phyloP scores from a whole-genome alignment of 2,888 invertebrate species.

The Fragum fragum region DNA sequence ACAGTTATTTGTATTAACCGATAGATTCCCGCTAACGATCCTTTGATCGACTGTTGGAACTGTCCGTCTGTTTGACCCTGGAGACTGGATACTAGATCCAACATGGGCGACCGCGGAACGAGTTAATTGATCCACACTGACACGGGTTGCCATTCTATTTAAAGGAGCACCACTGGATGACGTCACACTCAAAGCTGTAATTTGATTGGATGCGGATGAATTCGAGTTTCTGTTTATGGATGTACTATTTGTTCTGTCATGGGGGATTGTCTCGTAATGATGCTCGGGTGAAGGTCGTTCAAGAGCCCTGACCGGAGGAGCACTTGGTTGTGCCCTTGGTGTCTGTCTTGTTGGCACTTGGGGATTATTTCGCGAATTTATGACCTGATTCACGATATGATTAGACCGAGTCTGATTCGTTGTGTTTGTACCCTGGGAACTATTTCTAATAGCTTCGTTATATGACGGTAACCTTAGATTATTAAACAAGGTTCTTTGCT shows the following conservation, averaged over 20 bases:
- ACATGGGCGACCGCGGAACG: not conserved
- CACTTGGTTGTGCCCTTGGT: not conserved
- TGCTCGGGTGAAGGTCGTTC: constrained; percentile 6
- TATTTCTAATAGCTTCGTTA: constrained; percentile 48
- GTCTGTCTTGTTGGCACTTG: not conserved
- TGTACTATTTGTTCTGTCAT: constrained; percentile 26
- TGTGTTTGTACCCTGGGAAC: constrained; percentile 11
- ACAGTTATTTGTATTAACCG: not conserved
- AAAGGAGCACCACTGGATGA: constrained; percentile 48
- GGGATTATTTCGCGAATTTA: not conserved
- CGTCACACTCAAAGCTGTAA: constrained; percentile 41
- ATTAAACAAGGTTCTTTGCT: constrained; percentile 30
- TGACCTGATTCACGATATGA: not conserved
- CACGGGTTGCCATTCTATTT: not conserved
- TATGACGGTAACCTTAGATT: constrained; percentile 49
- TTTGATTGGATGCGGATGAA: constrained; percentile 23
- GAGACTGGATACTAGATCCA: constrained; percentile 2
- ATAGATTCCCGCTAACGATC: constrained; percentile 5
- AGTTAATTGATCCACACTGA: not conserved
- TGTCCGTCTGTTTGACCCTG: constrained; percentile 9
- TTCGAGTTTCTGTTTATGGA: not conserved
- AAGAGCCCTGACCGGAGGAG: not conserved
- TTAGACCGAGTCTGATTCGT: constrained; percentile 12
- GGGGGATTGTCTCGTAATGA: constrained; percentile 56
- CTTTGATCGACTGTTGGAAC: not conserved